A percentile compares a stretch with the other conserved stretches of the same genome.
phyloP scores from a whole-genome alignment of 2,888 invertebrate species.

The Oligia latruncula region DNA sequence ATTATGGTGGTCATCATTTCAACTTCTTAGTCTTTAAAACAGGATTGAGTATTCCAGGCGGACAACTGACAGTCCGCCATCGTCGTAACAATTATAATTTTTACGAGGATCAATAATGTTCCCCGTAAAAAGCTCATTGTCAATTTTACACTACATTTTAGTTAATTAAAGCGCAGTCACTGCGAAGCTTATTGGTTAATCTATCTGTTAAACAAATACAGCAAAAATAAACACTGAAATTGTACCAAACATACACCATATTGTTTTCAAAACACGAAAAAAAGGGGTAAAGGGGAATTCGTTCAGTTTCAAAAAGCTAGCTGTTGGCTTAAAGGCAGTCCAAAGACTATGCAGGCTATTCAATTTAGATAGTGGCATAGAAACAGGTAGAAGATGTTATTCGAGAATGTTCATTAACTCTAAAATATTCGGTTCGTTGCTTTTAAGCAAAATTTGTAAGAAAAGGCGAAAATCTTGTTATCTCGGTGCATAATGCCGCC shows the following conservation, averaged over 20 bases:
- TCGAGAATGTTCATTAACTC: conserved; percentile 65
- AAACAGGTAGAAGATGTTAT: conserved; percentile 54
- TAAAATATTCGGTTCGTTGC: conserved; percentile 55
- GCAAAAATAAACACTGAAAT: background rate
- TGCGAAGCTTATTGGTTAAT: background rate
- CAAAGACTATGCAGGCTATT: conserved; percentile 55
- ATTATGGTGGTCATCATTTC: background rate
- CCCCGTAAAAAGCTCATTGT: background rate
- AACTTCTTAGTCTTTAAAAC: background rate
- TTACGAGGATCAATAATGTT: background rate
- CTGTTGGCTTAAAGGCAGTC: conserved; percentile 26
- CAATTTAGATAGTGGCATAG: conserved; percentile 63
- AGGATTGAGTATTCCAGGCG: background rate
- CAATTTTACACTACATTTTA: background rate
- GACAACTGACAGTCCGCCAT: background rate
- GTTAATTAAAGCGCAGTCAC: background rate
- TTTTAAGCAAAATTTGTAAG: conserved; percentile 56
- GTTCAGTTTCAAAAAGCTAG: conserved; percentile 37
- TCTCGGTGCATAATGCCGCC: conserved; percentile 27
- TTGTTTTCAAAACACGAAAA: conserved; percentile 28
- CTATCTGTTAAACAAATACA: background rate
- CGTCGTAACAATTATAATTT: background rate
- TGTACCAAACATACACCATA: background rate
- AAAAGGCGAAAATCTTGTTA: conserved; percentile 52
- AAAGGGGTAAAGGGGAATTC: conserved; percentile 4